Percentiles rank a stretch among this genome's conserved stretches.
Evolutionary conservation across 2,113 vertebrate genomes (phyloP).

Genomic region (Burhinus bistriatus): DNA sequence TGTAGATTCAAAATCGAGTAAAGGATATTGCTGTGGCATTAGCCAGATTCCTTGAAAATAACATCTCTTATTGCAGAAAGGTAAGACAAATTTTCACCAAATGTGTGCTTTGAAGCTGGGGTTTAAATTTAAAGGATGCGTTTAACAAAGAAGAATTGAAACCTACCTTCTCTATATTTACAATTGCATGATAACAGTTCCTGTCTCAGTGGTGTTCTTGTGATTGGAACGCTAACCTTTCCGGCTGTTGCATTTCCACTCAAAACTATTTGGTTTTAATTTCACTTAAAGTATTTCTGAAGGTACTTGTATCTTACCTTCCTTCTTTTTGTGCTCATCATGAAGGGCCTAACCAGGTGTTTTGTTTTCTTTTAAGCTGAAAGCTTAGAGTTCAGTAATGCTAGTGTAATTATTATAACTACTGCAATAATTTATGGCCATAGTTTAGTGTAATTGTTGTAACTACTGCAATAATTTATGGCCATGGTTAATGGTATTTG

Average conservation of each 20-base stretch:
- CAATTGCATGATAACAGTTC: not conserved
- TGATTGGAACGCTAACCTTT: not conserved
- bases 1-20: conserved; percentile 77
- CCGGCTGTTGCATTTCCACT: not conserved
- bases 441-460: not conserved
- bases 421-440: not conserved
- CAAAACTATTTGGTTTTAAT: not conserved
- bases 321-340: not conserved
- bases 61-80: conserved; percentile 71
- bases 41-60: conserved; percentile 74
- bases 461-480: not conserved
- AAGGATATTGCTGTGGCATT: conserved; percentile 73
- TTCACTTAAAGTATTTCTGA: not conserved
- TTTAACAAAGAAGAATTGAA: not conserved
- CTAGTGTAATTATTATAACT: not conserved
- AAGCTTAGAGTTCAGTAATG: not conserved
- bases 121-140: not conserved
- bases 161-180: not conserved
- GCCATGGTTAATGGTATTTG: not conserved
- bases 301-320: not conserved
- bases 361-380: not conserved
- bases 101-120: not conserved
- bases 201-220: not conserved
- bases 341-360: not conserved
- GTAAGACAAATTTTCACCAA: conserved; percentile 66